Evolutionary conservation across 92 coral and sea anemone genomes (phyloP).

Genomic region (Diadumene lineata): DNA sequence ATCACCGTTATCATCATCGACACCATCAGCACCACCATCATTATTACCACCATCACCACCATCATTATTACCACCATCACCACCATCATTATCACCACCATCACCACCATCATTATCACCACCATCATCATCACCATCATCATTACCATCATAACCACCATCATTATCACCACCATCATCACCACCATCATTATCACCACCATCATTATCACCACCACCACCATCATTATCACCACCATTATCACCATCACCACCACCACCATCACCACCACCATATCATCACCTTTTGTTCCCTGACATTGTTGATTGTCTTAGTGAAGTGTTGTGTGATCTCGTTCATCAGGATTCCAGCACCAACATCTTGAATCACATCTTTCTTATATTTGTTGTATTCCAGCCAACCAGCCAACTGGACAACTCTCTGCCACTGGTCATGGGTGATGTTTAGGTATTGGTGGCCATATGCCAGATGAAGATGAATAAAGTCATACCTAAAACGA

Average conservation of each 20-base stretch:
- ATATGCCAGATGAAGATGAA: conserved; percentile 66
- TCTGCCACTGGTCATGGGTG: conserved; percentile 54
- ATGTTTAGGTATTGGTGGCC: conserved; percentile 60
- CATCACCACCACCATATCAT: not conserved
- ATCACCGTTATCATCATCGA: not conserved
- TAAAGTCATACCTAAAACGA: conserved; percentile 63
- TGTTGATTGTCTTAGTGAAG: conserved; percentile 29
- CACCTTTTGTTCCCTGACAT: conserved; percentile 43
- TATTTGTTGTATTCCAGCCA: conserved; percentile 78
- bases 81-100: not conserved
- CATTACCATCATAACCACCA: not conserved
- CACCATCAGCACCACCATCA: not conserved
- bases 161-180: not conserved
- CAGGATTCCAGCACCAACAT: conserved; percentile 70
- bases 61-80: not conserved
- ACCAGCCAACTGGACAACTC: conserved; percentile 55
- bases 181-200: not conserved
- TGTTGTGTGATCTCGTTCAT: conserved; percentile 57
- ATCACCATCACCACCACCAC: not conserved
- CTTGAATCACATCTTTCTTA: conserved; percentile 52
- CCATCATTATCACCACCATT: not conserved
- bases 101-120: not conserved
- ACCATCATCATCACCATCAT: not conserved
- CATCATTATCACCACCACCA: not conserved
- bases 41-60: not conserved